Conservation (phyloP, 2,888 invertebrate species). For the Nomada hirtipes region DNA sequence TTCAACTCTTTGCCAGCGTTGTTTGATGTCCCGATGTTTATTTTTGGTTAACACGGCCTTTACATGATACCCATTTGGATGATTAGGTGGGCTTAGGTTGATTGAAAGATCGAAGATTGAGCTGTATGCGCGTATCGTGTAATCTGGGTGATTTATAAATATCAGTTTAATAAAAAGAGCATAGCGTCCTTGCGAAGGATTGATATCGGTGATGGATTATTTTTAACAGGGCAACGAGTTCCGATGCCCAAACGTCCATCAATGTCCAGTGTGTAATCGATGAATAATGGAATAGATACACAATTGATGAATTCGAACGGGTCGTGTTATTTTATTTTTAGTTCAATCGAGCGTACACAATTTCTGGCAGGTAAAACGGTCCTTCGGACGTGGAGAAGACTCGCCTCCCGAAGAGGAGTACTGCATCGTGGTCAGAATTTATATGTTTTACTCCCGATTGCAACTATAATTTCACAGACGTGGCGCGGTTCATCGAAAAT, state of each 20-base stretch:
- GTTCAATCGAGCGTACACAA: not conserved
- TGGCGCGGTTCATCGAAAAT: slow-evolving; percentile 26
- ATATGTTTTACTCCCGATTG: slow-evolving; percentile 6
- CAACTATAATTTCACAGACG: slow-evolving; percentile 42
- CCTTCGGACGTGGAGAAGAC: not conserved
- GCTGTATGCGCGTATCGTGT: too few relatives aligned
- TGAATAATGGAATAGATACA: not conserved
- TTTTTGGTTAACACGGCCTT: not conserved
- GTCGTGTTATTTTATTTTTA: not conserved
- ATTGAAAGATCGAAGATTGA: not conserved
- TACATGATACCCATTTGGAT: not conserved
- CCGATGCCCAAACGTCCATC: slow-evolving; percentile 5
- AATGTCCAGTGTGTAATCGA: slow-evolving; percentile 18
- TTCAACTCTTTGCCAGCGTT: not conserved
- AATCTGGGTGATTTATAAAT: slow-evolving; percentile 13
- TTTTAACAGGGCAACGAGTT: slow-evolving; percentile 20
- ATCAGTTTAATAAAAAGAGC: not conserved
- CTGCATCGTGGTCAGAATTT: slow-evolving; percentile 32
- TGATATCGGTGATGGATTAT: slow-evolving; percentile 11
- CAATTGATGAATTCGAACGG: not conserved
- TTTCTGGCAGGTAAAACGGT: not conserved
- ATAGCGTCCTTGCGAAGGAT: not conserved
- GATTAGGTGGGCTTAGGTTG: not conserved
- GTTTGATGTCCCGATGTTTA: not conserved
- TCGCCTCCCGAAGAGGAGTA: not conserved